Conservation (phyloP, 2,888 invertebrate genomes). For the Leptinotarsa haldemani region DNA sequence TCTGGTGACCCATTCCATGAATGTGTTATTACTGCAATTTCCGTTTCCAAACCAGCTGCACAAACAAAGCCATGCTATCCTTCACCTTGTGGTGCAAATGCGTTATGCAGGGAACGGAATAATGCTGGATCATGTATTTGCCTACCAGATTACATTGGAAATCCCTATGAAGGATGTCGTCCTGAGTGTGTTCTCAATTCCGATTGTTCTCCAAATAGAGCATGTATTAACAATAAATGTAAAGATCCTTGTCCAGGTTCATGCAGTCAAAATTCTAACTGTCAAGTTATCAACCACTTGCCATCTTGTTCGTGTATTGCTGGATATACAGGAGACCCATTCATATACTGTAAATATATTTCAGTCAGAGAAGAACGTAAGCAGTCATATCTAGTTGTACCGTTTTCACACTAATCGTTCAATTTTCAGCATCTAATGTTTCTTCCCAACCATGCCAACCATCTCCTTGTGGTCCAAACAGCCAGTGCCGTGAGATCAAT, state of each 20-base stretch:
- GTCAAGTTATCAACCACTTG: slow-evolving; percentile 74
- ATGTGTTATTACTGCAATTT: slow-evolving; percentile 56
- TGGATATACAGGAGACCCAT: slow-evolving; percentile 76
- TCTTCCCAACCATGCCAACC: slow-evolving; percentile 73
- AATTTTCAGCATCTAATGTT: slow-evolving; percentile 28
- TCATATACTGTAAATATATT: slow-evolving; percentile 65
- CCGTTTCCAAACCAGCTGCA: slow-evolving; percentile 49
- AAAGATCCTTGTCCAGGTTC: slow-evolving; percentile 74
- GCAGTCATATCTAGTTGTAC: slow-evolving; percentile 15
- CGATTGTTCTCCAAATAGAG: slow-evolving; percentile 75
- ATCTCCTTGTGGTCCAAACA: slow-evolving; percentile 85
- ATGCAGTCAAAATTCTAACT: slow-evolving; percentile 75
- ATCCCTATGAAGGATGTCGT: slow-evolving; percentile 73
- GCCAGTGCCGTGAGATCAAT: slow-evolving; percentile 79
- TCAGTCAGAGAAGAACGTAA: slow-evolving; percentile 49
- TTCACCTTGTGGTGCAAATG: slow-evolving; percentile 76
- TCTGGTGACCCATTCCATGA: slow-evolving; percentile 71
- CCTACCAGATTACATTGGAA: slow-evolving; percentile 72
- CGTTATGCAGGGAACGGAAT: slow-evolving; percentile 69
- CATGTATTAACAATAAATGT: slow-evolving; percentile 76
- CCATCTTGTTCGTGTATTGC: slow-evolving; percentile 73
- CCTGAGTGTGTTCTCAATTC: slow-evolving; percentile 75
- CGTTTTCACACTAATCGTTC: neutral
- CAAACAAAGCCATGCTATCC: slow-evolving; percentile 69
- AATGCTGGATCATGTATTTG: slow-evolving; percentile 70